phyloP scores from a whole-genome alignment of 2,113 vertebrate species.

The Elaphurus davidianus region DNA sequence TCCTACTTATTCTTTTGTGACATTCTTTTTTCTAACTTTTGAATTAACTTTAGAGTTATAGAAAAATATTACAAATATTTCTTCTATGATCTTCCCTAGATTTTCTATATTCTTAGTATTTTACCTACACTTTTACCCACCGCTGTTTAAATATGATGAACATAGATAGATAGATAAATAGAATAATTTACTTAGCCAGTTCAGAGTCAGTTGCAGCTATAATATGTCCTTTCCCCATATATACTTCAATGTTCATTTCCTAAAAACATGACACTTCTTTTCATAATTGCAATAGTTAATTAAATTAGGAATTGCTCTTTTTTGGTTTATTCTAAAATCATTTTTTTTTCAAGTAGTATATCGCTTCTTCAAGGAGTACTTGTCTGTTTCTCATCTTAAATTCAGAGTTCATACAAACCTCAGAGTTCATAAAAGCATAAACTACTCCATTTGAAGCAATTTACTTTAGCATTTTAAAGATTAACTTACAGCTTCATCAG shows the following conservation, averaged over 20 bases:
- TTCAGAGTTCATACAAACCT: background rate
- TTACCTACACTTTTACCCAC: background rate
- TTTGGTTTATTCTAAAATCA: background rate
- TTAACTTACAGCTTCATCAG: background rate
- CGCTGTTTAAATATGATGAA: background rate
- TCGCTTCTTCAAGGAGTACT: background rate
- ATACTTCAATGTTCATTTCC: background rate
- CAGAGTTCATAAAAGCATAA: background rate
- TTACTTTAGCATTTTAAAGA: slow-evolving; percentile 15
- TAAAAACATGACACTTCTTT: background rate
- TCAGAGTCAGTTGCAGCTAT: background rate
- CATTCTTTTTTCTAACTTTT: background rate
- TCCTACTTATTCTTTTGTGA: background rate
- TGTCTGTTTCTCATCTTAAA: background rate
- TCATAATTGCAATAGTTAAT: background rate
- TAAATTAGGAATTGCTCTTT: background rate
- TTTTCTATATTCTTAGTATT: background rate
- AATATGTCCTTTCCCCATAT: background rate
- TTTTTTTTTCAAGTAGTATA: background rate
- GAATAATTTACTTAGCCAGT: background rate
- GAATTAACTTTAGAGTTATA: background rate
- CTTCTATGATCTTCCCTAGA: background rate
- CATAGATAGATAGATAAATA: background rate
- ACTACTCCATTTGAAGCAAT: background rate
- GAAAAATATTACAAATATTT: background rate